Percentiles rank a stretch among this genome's conserved stretches.
Conservation (phyloP, 2,113 vertebrate species). For the Tragelaphus strepsiceros region DNA sequence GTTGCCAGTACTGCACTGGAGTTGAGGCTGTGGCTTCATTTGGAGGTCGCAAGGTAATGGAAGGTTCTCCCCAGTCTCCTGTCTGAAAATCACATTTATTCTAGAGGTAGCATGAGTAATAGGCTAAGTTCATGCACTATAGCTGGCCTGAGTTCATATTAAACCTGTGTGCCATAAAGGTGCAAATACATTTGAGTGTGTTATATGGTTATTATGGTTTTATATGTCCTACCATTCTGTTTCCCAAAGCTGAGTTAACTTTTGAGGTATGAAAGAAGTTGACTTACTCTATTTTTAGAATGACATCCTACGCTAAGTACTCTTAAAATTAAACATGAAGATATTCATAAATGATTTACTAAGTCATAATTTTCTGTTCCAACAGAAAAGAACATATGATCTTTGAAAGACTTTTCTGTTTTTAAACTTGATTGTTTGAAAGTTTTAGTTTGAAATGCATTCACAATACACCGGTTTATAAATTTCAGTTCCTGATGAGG, state of each 20-base stretch:
- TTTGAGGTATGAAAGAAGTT: constrained; percentile 49
- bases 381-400: background rate
- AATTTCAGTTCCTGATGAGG: background rate
- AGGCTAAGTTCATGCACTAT: constrained; percentile 26
- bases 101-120: constrained; percentile 67
- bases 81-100: constrained; percentile 89
- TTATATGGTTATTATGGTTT: constrained; percentile 33
- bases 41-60: constrained; percentile 95
- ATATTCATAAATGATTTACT: background rate
- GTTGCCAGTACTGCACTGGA: constrained; percentile 98
- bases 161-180: background rate
- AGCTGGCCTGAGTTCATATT: background rate
- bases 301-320: constrained; percentile 50
- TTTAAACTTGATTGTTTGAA: background rate
- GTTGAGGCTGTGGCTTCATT: constrained; percentile 98
- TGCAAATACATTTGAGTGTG: background rate
- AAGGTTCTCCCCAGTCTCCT: constrained; percentile 98
- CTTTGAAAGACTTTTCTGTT: background rate
- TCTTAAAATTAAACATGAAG: constrained; percentile 22
- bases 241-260: constrained; percentile 21
- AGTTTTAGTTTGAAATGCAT: background rate
- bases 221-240: background rate
- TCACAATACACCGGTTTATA: background rate
- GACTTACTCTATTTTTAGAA: constrained; percentile 70
- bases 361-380: background rate